These are phyloP conservation scores for Spodoptera littoralis DNA, from an alignment of 2,888 invertebrate genomes.

Conservation along the genomic window DNA sequence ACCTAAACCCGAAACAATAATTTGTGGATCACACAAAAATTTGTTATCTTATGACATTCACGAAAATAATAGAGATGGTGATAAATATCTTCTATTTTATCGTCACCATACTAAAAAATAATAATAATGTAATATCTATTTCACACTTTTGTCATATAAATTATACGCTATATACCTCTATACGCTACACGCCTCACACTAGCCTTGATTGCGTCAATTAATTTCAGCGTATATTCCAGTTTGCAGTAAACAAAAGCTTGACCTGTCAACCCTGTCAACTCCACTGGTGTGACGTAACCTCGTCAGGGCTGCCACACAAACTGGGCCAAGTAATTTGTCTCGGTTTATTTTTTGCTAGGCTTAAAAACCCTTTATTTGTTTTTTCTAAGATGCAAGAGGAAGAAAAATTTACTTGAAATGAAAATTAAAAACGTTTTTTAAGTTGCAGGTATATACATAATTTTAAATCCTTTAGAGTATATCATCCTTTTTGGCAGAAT, in stretches of 20 bases:
- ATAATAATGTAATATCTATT: too few relatives aligned
- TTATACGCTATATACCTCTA: too few relatives aligned
- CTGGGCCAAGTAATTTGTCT: constrained; percentile 50
- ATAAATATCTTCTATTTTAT: too few relatives aligned
- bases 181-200: too few relatives aligned
- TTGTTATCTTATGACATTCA: too few relatives aligned
- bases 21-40: too few relatives aligned
- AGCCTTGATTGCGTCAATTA: background rate
- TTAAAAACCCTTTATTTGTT: constrained; percentile 11
- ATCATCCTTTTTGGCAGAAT: too few relatives aligned
- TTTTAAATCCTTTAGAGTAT: too few relatives aligned
- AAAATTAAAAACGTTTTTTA: background rate
- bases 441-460: background rate
- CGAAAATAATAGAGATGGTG: too few relatives aligned
- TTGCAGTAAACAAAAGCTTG: constrained; percentile 36
- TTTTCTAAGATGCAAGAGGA: background rate
- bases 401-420: background rate
- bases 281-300: constrained; percentile 45
- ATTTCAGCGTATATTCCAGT: background rate
- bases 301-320: constrained; percentile 48
- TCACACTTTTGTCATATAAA: too few relatives aligned
- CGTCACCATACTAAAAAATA: too few relatives aligned
- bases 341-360: constrained; percentile 34
- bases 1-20: too few relatives aligned
- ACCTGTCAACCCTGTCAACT: constrained; percentile 43